Percentiles rank a stretch among this genome's conserved stretches.
Conservation (phyloP, 2,113 vertebrate species). For the Gulo gulo region DNA sequence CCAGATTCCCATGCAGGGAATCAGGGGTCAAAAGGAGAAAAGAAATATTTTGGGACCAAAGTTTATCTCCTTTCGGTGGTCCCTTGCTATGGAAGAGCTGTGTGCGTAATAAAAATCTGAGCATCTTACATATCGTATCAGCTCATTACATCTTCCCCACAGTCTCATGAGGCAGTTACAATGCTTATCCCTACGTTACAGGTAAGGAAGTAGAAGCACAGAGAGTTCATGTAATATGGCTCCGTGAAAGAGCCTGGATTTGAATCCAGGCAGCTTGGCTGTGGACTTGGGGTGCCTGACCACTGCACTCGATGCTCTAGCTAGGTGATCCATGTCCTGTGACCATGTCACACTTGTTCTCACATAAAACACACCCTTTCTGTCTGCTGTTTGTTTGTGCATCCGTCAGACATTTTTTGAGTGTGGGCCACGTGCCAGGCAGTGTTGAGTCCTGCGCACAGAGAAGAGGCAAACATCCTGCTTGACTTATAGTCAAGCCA, state of each 20-base stretch:
- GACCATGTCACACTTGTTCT: background rate
- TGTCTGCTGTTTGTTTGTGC: background rate
- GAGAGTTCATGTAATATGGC: background rate
- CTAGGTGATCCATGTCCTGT: background rate
- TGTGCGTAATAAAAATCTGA: background rate
- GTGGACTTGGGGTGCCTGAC: background rate
- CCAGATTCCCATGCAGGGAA: background rate
- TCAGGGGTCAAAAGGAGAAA: background rate
- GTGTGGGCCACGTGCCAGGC: background rate
- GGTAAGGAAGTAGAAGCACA: background rate
- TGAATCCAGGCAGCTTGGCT: background rate
- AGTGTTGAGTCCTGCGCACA: background rate
- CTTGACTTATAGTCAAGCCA: background rate
- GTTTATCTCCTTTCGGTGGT: background rate
- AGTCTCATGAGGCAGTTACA: background rate
- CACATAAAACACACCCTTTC: background rate
- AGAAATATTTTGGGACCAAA: background rate
- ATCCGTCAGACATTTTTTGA: background rate
- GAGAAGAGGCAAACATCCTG: background rate
- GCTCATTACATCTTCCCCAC: background rate
- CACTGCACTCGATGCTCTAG: accelerated
- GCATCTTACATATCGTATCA: background rate
- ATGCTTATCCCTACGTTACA: background rate
- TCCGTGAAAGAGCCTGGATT: background rate
- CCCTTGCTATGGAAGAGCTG: background rate